These are phyloP conservation scores for Halictus rubicundus DNA, from an alignment of 1,140 invertebrate species.

Conservation along the genomic window DNA sequence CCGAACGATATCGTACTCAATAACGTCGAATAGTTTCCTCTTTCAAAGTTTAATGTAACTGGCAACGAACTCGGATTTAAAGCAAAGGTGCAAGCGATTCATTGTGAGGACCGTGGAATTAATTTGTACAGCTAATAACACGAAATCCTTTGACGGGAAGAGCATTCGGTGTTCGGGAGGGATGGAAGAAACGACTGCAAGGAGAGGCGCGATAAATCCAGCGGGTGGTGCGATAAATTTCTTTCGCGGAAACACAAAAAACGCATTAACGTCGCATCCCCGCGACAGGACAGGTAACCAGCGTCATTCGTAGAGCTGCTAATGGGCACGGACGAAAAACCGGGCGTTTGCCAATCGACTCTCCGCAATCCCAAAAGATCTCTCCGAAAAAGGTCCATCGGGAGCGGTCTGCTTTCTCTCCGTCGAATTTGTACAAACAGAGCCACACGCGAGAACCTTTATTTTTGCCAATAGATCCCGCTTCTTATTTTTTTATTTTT, in stretches of 20 bases:
- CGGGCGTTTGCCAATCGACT: not conserved
- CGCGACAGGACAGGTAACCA: conserved; percentile 40
- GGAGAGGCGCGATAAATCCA: conserved; percentile 54
- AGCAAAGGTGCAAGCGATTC: no score
- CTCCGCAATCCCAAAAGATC: not conserved
- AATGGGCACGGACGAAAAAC: conserved; percentile 3
- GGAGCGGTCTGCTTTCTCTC: not conserved
- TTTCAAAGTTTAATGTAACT: no score
- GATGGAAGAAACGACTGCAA: conserved; percentile 10
- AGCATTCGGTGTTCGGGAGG: conserved; percentile 4
- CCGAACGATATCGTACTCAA: no score
- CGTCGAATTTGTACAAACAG: no score
- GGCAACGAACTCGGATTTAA: no score
- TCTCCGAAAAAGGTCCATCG: not conserved
- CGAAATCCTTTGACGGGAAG: not conserved
- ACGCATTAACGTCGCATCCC: conserved; percentile 59
- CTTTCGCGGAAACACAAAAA: conserved; percentile 65
- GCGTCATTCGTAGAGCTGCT: conserved; percentile 30
- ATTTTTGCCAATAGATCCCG: no score
- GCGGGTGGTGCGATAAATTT: conserved; percentile 61
- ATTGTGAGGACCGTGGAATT: no score
- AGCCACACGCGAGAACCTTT: not conserved
- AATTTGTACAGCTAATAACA: not conserved
- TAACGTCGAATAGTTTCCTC: no score
- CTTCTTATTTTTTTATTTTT: no score